Conservation (phyloP, 1,140 invertebrate species). For the Zaprionus lachaisei region DNA sequence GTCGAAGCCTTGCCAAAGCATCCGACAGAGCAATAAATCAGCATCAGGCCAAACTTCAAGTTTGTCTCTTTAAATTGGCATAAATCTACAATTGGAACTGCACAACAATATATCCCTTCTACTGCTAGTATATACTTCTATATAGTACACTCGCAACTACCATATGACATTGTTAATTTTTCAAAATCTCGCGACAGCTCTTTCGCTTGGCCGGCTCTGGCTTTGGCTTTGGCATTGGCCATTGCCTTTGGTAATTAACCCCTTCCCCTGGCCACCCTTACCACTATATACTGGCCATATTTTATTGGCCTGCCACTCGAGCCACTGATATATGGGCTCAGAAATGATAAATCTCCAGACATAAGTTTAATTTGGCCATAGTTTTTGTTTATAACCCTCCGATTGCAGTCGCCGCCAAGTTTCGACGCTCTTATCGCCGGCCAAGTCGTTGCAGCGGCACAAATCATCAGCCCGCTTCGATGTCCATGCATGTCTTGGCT, state of each 20-base stretch:
- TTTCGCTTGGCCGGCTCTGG: constrained; percentile 41
- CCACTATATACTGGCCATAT: constrained; percentile 64
- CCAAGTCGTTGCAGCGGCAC: constrained; percentile 53
- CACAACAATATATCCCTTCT: constrained; percentile 23
- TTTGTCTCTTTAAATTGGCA: constrained; percentile 72
- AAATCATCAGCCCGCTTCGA: constrained; percentile 62
- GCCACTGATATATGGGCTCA: constrained; percentile 62
- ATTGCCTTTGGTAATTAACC: constrained; percentile 65
- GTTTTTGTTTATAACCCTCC: constrained; percentile 24
- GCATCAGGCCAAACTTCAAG: constrained; percentile 52
- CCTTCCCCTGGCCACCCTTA: constrained; percentile 50
- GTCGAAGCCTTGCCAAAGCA: constrained; percentile 29
- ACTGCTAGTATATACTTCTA: constrained; percentile 23
- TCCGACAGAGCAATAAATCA: constrained; percentile 60
- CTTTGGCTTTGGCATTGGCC: constrained; percentile 7
- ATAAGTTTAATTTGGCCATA: constrained; percentile 62
- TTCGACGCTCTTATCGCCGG: constrained; percentile 27
- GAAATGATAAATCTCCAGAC: constrained; percentile 70
- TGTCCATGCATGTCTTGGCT: constrained; percentile 63
- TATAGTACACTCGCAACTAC: constrained; percentile 8
- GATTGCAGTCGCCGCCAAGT: constrained; percentile 46
- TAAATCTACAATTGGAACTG: constrained; percentile 59
- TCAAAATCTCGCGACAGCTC: constrained; percentile 78
- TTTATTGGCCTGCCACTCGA: constrained; percentile 75
- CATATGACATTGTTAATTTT: constrained; percentile 68